Conservation (phyloP, 2,113 vertebrate species). For the Solenodon paradoxus region DNA sequence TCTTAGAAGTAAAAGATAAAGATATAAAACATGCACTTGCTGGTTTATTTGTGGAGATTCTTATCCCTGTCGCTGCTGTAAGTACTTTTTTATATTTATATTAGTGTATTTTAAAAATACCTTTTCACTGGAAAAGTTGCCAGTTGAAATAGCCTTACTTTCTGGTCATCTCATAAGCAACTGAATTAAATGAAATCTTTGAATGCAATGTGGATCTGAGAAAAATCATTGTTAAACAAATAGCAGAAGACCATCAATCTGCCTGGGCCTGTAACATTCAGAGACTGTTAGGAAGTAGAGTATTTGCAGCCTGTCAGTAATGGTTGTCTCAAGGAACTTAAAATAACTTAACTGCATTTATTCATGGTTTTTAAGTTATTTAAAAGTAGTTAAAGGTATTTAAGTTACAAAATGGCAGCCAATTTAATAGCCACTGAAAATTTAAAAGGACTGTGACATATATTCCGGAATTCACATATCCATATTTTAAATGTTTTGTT, state of each 20-base stretch:
- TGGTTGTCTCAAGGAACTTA: not conserved
- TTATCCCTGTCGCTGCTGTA: slow-evolving; percentile 98
- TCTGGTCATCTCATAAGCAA: not conserved
- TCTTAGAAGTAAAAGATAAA: slow-evolving; percentile 99
- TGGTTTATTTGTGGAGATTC: slow-evolving; percentile 98
- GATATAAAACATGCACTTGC: slow-evolving; percentile 98
- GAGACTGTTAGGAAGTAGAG: not conserved
- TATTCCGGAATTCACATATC: not conserved
- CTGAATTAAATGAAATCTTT: not conserved
- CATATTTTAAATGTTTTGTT: not conserved
- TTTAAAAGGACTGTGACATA: not conserved
- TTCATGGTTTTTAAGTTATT: not conserved
- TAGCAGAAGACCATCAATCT: not conserved
- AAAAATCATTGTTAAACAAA: not conserved
- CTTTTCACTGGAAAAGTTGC: not conserved
- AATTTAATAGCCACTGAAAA: not conserved
- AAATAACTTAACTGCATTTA: not conserved
- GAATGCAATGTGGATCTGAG: not conserved
- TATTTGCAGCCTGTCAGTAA: not conserved
- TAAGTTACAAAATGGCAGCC: not conserved
- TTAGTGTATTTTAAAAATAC: not conserved
- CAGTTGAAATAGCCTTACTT: not conserved
- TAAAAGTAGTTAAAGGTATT: no score
- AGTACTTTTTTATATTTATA: slow-evolving; percentile 80
- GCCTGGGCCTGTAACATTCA: not conserved